Conservation (phyloP, 2,113 vertebrate genomes). For the Urocynchramus pylzowi region DNA sequence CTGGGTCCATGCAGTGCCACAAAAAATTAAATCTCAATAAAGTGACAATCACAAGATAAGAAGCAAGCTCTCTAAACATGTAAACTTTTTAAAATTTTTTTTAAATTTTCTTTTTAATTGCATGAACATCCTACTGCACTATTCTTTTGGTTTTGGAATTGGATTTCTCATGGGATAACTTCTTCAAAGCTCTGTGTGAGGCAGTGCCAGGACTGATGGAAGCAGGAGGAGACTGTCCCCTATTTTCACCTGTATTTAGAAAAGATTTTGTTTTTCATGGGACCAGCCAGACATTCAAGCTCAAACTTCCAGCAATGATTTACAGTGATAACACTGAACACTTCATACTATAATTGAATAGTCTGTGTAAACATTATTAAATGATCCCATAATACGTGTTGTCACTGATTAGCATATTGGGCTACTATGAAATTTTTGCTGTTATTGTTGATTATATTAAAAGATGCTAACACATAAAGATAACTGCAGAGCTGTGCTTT, state of each 20-base stretch:
- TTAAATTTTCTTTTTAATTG: not conserved
- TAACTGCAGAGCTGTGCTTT: not conserved
- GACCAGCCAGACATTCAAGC: not conserved
- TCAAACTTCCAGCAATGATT: not conserved
- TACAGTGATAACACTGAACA: not conserved
- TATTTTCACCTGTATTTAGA: not conserved
- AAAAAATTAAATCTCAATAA: not conserved
- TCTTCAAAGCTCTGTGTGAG: not conserved
- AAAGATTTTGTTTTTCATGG: not conserved
- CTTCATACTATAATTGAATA: not conserved
- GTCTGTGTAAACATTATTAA: not conserved
- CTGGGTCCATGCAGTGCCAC: not conserved
- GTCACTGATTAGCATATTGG: not conserved
- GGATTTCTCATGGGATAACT: not conserved
- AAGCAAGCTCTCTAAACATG: not conserved
- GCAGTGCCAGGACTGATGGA: not conserved
- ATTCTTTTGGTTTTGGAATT: not conserved
- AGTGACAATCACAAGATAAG: not conserved
- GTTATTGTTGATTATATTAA: not conserved
- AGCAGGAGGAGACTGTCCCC: not conserved
- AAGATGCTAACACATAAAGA: not conserved
- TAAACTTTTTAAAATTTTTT: not conserved
- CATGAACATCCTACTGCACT: rapidly evolving
- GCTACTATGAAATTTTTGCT: not conserved
- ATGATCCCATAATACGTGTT: not conserved